Evolutionary conservation across 1,140 invertebrate species (phyloP), one percentile per base, ranked within the genome.

Genomic region (Drosophila persimilis): DNA sequence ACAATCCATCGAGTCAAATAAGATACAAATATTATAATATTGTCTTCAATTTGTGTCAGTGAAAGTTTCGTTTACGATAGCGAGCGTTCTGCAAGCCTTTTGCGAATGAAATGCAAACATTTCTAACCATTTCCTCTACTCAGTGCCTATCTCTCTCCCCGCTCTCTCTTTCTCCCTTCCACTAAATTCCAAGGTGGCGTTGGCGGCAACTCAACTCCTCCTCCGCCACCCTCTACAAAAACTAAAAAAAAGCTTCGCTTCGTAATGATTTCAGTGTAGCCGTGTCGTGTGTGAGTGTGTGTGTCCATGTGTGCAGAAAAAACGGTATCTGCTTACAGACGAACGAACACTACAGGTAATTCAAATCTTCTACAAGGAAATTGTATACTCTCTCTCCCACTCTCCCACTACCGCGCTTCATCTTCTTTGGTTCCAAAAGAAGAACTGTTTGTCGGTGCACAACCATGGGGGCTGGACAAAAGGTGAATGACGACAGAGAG

Each of bases 291-390:
- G 13, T n/a, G 48, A 54, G 26, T 24, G 17, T 61, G 22, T 69
- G 62, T 66, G 50, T 29, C 6, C 29, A 6, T 41, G 45, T 62
- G 45, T 56, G 55, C 41, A 58, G 59, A 57, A 73, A 64, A 79
- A 85, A 88, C 81, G 83, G 83, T 88, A 88, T 86, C 74, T 81
- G 77, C 59, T 86, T 86, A 86, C 81, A 86, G 83, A 59, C 77
- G 73, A 84, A 67, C 70, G 65, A 80, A 46, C 84, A 39, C 35
- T 39, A 67, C 56, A 71, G 81, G 81, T 86, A 86, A 86, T 84
- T 79, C 65, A 83, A 83, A 69, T 84, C 79, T 71, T 55, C 74
- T 46, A 84, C 80, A 83, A 65, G 57, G 79, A 78, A 84, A 83
- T 81, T 64, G 54, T 77, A 86, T 77, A 86, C 83, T 51, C 47